phyloP scores from a whole-genome alignment of 1,140 invertebrate species.

The Anadara kagoshimensis region DNA sequence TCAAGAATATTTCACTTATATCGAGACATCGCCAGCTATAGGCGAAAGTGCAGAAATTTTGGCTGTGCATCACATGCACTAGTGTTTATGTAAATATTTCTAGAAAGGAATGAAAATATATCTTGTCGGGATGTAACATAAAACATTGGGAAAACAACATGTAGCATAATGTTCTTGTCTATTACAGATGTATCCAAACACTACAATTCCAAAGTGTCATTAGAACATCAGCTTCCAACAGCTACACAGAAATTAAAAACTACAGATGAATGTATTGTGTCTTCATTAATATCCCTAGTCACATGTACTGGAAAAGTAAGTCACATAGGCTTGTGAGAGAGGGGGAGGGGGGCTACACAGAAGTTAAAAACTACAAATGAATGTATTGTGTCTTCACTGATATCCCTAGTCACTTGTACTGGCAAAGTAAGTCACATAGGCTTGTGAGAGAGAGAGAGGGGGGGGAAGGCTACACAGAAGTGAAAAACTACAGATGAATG shows the following conservation, averaged over 20 bases:
- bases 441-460: no score
- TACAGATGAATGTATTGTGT: slow-evolving; percentile 73
- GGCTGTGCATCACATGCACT: no score
- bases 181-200: slow-evolving; percentile 73
- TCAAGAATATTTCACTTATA: no score
- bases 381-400: slow-evolving; percentile 72
- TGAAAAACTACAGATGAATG: no score
- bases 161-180: slow-evolving; percentile 2
- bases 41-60: no score
- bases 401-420: slow-evolving; percentile 68
- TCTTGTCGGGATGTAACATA: neutral
- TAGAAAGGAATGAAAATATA: no score
- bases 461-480: no score
- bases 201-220: slow-evolving; percentile 73
- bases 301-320: slow-evolving; percentile 68
- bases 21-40: no score
- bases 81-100: no score
- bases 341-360: no score
- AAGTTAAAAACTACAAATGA: slow-evolving; percentile 73
- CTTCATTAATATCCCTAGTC: slow-evolving; percentile 71
- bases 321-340: no score
- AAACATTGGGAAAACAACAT: neutral
- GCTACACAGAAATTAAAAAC: slow-evolving; percentile 72
- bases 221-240: slow-evolving; percentile 74
- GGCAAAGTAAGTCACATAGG: slow-evolving; percentile 69